Evolutionary conservation across 2,797 vertebrate species (phyloP).

Genomic region (Mico argentatus): DNA sequence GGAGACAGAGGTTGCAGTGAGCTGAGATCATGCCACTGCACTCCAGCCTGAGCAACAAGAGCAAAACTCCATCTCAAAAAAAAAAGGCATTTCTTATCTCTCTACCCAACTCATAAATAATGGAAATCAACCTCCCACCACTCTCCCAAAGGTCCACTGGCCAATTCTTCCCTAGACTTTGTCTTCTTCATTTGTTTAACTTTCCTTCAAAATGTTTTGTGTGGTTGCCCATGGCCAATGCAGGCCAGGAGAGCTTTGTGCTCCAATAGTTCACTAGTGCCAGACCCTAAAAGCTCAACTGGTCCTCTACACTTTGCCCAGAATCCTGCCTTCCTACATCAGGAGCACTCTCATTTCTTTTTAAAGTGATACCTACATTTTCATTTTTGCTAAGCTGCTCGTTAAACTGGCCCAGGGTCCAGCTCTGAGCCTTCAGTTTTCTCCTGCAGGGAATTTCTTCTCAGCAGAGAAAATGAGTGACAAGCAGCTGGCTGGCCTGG

Average conservation of each 20-base stretch:
- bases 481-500: constrained; percentile 90
- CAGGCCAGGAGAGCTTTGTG: constrained; percentile 77
- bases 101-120: constrained; percentile 81
- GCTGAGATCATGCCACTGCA: too few species aligned
- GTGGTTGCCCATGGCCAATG: constrained; percentile 75
- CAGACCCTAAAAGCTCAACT: constrained; percentile 84
- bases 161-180: constrained; percentile 82
- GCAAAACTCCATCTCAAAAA: too few species aligned
- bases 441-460: constrained; percentile 98
- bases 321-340: constrained; percentile 94
- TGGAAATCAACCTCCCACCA: constrained; percentile 75
- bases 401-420: constrained; percentile 97
- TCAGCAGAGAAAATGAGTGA: constrained; percentile 98
- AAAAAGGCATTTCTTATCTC: constrained; percentile 78
- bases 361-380: constrained; percentile 91
- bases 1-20: too few species aligned
- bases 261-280: neutral
- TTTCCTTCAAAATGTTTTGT: constrained; percentile 85
- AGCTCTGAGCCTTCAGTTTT: constrained; percentile 94
- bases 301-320: constrained; percentile 97
- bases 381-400: constrained; percentile 98
- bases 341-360: constrained; percentile 89
- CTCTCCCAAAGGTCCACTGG: constrained; percentile 90
- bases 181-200: constrained; percentile 88
- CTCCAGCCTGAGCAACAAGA: too few species aligned